Percentiles rank a stretch among this genome's conserved stretches.
phyloP scores from a whole-genome alignment of 2,113 vertebrate species.

The Sisor rabdophorus region DNA sequence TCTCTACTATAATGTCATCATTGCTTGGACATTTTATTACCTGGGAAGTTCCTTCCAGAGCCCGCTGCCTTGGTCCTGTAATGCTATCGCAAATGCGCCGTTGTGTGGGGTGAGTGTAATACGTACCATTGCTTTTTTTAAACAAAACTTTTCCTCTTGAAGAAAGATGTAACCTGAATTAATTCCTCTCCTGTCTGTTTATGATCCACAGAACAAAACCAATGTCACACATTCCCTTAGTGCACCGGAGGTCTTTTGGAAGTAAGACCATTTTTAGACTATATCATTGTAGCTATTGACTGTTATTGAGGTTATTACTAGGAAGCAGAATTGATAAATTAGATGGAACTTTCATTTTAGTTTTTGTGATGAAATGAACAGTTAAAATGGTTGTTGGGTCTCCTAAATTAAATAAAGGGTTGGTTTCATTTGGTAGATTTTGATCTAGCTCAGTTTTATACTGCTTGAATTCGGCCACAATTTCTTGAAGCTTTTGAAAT shows the following conservation, averaged over 20 bases:
- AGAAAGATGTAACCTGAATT: not conserved
- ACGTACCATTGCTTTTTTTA: not conserved
- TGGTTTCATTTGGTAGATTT: not conserved
- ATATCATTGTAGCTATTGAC: not conserved
- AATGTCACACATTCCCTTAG: constrained; percentile 53
- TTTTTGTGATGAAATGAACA: not conserved
- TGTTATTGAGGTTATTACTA: no score
- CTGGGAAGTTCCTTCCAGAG: constrained; percentile 76
- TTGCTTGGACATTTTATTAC: constrained; percentile 80
- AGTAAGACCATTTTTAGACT: constrained; percentile 63
- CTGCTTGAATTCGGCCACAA: no score
- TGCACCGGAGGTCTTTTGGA: constrained; percentile 78
- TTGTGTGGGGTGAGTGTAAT: constrained; percentile 60
- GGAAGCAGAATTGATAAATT: not conserved
- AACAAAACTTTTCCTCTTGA: not conserved
- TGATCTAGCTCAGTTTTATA: not conserved
- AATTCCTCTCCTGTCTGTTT: not conserved
- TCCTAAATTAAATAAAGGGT: not conserved
- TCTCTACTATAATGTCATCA: constrained; percentile 80
- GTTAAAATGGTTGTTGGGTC: not conserved
- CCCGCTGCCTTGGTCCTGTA: constrained; percentile 78
- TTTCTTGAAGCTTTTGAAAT: no score
- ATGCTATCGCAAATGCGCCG: constrained; percentile 58
- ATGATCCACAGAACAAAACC: constrained; percentile 45
- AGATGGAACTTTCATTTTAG: not conserved